Percentiles rank a stretch among this genome's conserved stretches.
These are phyloP conservation scores for Drosophila kanapiae DNA, from an alignment of 1,140 invertebrate species.

Conservation along the genomic window DNA sequence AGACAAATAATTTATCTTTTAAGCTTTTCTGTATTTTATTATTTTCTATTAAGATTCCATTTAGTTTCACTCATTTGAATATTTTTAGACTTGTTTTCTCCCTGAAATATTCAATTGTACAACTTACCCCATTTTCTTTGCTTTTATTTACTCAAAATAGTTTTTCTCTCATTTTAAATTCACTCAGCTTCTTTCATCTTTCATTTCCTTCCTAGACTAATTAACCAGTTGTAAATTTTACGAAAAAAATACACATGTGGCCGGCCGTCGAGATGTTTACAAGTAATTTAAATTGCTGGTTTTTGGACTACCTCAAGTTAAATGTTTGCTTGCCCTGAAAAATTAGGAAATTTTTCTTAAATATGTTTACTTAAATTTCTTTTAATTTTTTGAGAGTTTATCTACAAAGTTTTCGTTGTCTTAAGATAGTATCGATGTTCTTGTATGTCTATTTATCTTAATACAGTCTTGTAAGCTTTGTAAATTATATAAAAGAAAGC, in stretches of 20 bases:
- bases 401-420: background rate
- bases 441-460: too few species aligned
- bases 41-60: background rate
- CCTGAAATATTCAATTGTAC: background rate
- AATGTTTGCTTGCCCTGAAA: background rate
- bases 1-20: too few species aligned
- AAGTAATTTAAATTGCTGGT: background rate
- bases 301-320: conserved; percentile 9
- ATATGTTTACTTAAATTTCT: background rate
- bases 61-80: background rate
- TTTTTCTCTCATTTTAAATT: background rate
- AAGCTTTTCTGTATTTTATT: background rate
- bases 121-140: background rate
- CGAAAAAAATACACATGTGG: background rate
- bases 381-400: background rate
- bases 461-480: background rate
- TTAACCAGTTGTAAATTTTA: conserved; percentile 11
- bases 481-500: background rate
- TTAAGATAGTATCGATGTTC: background rate
- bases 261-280: background rate
- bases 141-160: conserved; percentile 1
- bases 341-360: background rate
- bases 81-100: background rate
- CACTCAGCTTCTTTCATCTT: conserved; percentile 8
- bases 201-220: conserved; percentile 17